Percentiles rank a stretch among this genome's conserved stretches.
phyloP scores from a whole-genome alignment of 1,140 invertebrate genomes.

The Ganaspis sp. region DNA sequence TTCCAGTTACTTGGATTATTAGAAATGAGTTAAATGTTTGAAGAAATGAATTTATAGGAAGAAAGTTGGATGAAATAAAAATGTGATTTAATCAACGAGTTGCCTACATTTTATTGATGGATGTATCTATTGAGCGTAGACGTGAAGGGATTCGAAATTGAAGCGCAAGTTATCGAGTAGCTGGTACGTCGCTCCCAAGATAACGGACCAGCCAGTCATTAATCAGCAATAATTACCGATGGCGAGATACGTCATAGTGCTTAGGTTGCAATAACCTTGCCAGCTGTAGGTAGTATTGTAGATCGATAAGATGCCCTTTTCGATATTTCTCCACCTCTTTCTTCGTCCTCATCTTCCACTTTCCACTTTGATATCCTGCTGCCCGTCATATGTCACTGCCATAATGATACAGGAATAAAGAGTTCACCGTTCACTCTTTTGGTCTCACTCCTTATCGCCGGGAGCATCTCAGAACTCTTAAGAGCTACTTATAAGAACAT shows the following conservation, averaged over 20 bases:
- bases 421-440: background rate
- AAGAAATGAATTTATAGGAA: background rate
- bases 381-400: constrained; percentile 6
- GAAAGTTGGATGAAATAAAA: background rate
- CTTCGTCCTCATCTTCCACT: constrained; percentile 45
- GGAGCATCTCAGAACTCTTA: background rate
- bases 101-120: background rate
- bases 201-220: constrained; percentile 63
- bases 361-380: constrained; percentile 13
- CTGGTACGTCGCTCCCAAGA: constrained; percentile 51
- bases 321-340: constrained; percentile 50
- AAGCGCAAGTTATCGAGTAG: constrained; percentile 49
- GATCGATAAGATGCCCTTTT: constrained; percentile 58
- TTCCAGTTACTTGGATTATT: background rate
- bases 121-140: background rate
- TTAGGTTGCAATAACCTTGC: constrained; percentile 55
- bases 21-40: background rate
- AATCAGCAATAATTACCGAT: constrained; percentile 72
- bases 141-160: background rate
- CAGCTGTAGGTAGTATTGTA: constrained; percentile 40
- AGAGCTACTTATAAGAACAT: background rate
- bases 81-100: background rate
- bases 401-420: constrained; percentile 15
- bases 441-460: background rate
- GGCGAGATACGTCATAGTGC: constrained; percentile 62